These are phyloP conservation scores for Psylliodes chrysocephalus DNA, from an alignment of 2,888 invertebrate genomes.

Conservation along the genomic window DNA sequence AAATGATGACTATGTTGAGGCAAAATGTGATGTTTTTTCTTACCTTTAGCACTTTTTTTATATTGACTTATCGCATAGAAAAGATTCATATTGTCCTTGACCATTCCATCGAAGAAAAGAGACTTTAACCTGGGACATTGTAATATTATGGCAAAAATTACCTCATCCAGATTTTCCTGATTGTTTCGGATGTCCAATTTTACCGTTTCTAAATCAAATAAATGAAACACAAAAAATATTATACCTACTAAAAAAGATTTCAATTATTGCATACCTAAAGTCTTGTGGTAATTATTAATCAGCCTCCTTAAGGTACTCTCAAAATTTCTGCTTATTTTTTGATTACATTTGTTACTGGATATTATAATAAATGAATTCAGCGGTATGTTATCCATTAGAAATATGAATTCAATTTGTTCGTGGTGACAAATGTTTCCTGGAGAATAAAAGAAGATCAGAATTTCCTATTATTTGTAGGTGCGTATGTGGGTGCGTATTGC, in stretches of 20 bases:
- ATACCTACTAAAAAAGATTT: background rate
- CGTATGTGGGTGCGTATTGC: too few species aligned
- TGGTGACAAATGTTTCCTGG: slow-evolving; percentile 62
- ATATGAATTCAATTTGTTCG: slow-evolving; percentile 62
- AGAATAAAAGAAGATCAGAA: too few species aligned
- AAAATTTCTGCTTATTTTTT: slow-evolving; percentile 64
- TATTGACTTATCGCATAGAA: slow-evolving; percentile 54
- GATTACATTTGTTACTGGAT: slow-evolving; percentile 64
- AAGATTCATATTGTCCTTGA: slow-evolving; percentile 61
- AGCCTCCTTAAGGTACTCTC: slow-evolving; percentile 62
- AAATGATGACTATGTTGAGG: too few species aligned
- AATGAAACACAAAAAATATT: background rate
- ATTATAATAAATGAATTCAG: slow-evolving; percentile 63
- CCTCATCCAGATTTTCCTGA: slow-evolving; percentile 64
- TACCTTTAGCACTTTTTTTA: slow-evolving; percentile 37
- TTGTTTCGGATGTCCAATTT: slow-evolving; percentile 64
- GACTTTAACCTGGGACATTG: slow-evolving; percentile 62
- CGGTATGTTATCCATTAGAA: slow-evolving; percentile 64
- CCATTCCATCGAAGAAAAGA: slow-evolving; percentile 65
- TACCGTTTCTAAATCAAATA: slow-evolving; percentile 58
- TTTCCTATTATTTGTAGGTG: too few species aligned
- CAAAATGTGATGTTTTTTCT: too few species aligned
- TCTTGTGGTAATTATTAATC: slow-evolving; percentile 61
- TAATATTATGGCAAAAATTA: slow-evolving; percentile 59
- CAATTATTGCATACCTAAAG: slow-evolving; percentile 59